These are phyloP conservation scores for Athene cunicularia DNA, from an alignment of 2,113 vertebrate genomes.

Conservation along the genomic window DNA sequence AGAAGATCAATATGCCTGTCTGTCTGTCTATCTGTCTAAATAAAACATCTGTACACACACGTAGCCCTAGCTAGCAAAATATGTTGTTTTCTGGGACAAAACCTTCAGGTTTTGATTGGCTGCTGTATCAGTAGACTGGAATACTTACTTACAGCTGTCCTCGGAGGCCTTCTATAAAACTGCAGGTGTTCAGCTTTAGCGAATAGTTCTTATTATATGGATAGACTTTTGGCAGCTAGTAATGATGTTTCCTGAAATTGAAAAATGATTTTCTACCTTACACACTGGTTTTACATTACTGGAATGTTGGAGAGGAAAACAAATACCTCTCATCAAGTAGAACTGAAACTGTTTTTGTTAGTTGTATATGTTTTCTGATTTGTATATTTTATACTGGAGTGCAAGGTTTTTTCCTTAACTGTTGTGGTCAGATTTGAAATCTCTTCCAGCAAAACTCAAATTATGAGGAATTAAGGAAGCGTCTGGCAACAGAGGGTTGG, in stretches of 20 bases:
- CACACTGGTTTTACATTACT: constrained; percentile 81
- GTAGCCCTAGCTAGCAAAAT: constrained; percentile 13
- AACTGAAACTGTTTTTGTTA: constrained; percentile 74
- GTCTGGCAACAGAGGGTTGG: constrained; percentile 16
- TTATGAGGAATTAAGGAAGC: constrained; percentile 62
- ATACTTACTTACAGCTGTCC: constrained; percentile 71
- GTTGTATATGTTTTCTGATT: constrained; percentile 78
- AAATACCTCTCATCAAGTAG: constrained; percentile 74
- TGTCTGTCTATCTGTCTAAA: neutral
- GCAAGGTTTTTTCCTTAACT: constrained; percentile 67
- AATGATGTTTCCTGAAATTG: constrained; percentile 83
- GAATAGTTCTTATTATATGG: constrained; percentile 82
- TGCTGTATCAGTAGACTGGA: constrained; percentile 79
- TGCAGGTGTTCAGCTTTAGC: constrained; percentile 84
- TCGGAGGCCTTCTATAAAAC: constrained; percentile 80
- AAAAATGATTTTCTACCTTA: constrained; percentile 85
- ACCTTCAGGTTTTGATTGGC: constrained; percentile 71
- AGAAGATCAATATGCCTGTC: neutral
- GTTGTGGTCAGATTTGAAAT: constrained; percentile 68
- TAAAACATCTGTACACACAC: neutral
- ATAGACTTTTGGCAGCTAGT: constrained; percentile 81
- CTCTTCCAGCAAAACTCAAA: constrained; percentile 68
- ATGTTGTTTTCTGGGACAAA: constrained; percentile 51
- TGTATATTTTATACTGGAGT: constrained; percentile 74
- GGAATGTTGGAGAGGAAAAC: constrained; percentile 70